Percentiles rank a stretch among this genome's conserved stretches.
phyloP scores from a whole-genome alignment of 2,113 vertebrate species.

The Leuciscus idus region DNA sequence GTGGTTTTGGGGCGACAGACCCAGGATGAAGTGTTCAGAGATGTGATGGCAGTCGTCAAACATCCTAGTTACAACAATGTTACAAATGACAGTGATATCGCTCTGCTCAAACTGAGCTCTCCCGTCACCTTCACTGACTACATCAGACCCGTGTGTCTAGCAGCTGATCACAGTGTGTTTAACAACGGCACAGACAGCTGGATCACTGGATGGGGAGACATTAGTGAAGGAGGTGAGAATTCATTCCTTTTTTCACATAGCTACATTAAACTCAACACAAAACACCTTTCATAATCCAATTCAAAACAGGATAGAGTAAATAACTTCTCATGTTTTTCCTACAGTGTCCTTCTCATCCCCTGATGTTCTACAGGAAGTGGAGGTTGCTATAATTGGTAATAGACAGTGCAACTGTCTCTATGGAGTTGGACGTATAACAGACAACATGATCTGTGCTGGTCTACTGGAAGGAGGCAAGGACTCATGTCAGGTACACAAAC shows the following conservation, averaged over 20 bases:
- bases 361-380: conserved; percentile 57
- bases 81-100: conserved; percentile 26
- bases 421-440: conserved; percentile 60
- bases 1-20: conserved; percentile 42
- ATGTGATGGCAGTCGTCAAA: neutral
- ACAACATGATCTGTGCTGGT: conserved; percentile 76
- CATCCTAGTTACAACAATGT: conserved; percentile 12
- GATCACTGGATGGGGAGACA: conserved; percentile 75
- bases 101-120: conserved; percentile 35
- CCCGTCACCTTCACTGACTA: conserved; percentile 43
- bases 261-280: neutral
- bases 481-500: conserved; percentile 57
- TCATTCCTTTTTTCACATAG: neutral
- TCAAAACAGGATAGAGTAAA: neutral
- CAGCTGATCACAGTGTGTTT: conserved; percentile 64
- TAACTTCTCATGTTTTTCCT: conserved; percentile 44
- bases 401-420: conserved; percentile 54
- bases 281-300: neutral
- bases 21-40: conserved; percentile 11
- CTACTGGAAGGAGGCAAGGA: conserved; percentile 66
- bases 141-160: conserved; percentile 73
- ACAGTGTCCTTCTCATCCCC: conserved; percentile 34
- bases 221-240: conserved; percentile 24
- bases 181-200: conserved; percentile 66
- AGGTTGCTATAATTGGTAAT: conserved; percentile 58